Conservation (phyloP, 2,797 vertebrate genomes). For the Bradypodion pumilum region DNA sequence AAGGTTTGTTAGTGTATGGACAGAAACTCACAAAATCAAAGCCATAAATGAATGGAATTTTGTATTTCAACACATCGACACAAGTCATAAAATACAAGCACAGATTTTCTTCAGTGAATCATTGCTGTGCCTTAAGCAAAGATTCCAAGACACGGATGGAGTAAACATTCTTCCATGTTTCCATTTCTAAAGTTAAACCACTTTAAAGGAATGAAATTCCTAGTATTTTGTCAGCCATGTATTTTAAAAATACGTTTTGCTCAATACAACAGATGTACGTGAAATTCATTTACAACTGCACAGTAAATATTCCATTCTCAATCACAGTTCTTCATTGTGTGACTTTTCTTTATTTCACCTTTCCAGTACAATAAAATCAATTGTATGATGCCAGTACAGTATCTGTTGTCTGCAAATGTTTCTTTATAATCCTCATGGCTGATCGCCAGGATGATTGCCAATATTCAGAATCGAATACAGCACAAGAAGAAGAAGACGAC, state of each 20-base stretch:
- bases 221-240: neutral
- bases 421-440: too few species aligned
- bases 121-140: neutral
- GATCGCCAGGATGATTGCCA: too few species aligned
- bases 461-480: too few species aligned
- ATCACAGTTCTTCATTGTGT: neutral
- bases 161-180: neutral
- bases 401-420: neutral
- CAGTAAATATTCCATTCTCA: neutral
- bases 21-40: neutral
- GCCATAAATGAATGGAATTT: neutral
- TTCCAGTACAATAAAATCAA: neutral
- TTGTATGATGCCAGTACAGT: too few species aligned
- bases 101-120: neutral
- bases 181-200: conserved; percentile 2
- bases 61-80: neutral
- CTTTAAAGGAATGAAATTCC: conserved; percentile 10
- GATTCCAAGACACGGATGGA: conserved; percentile 13
- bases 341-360: neutral
- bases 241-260: conserved; percentile 22
- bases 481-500: too few species aligned
- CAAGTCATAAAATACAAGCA: neutral
- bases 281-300: neutral
- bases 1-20: neutral
- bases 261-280: neutral